Conservation (phyloP, 1,140 invertebrate genomes). For the Meloidogyne chitwoodi region DNA sequence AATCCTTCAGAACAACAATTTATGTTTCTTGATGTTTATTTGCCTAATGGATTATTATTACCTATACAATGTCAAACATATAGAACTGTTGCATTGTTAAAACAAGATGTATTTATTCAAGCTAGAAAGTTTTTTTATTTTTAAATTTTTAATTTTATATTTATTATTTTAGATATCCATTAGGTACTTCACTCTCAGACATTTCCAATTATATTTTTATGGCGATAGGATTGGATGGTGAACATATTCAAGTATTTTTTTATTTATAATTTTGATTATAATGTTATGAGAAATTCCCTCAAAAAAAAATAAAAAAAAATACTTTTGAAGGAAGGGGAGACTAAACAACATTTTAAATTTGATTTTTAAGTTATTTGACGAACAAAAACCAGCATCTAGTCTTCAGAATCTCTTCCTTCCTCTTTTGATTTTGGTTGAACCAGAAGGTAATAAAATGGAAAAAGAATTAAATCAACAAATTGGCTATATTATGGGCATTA, state of each 20-base stretch:
- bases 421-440: slow-evolving; percentile 35
- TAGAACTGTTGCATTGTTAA: slow-evolving; percentile 32
- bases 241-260: slow-evolving; percentile 9
- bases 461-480: slow-evolving; percentile 34
- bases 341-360: background rate
- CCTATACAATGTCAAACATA: slow-evolving; percentile 32
- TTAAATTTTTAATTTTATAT: background rate
- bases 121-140: slow-evolving; percentile 35
- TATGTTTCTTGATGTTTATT: slow-evolving; percentile 34
- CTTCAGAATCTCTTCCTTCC: slow-evolving; percentile 38
- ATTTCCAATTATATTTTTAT: slow-evolving; percentile 38
- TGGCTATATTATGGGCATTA: slow-evolving; percentile 1
- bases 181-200: slow-evolving; percentile 24
- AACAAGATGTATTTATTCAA: slow-evolving; percentile 44
- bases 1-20: slow-evolving; percentile 2
- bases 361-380: slow-evolving; percentile 34
- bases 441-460: slow-evolving; percentile 35
- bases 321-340: too few species aligned
- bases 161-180: slow-evolving; percentile 28
- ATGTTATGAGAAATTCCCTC: too few species aligned
- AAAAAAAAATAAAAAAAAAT: background rate
- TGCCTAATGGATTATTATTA: slow-evolving; percentile 42
- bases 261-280: background rate
- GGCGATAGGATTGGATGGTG: slow-evolving; percentile 27
- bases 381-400: slow-evolving; percentile 20